Evolutionary conservation across 2,113 vertebrate species (phyloP).

Genomic region (Empidonax alnorum): DNA sequence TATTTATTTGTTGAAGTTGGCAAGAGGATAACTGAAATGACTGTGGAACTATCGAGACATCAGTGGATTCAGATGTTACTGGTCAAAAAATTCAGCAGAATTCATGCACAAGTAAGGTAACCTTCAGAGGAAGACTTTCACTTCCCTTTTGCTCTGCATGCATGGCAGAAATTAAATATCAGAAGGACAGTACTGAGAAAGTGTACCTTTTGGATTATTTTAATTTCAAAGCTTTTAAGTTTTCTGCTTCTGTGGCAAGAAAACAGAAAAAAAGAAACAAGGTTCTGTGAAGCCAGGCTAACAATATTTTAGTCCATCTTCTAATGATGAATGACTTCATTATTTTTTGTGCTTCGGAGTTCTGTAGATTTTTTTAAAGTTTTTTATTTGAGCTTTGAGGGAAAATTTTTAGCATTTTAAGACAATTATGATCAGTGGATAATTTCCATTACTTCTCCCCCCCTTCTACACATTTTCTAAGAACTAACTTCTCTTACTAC

Average conservation of each 20-base stretch:
- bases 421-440: not conserved
- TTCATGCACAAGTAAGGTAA: not conserved
- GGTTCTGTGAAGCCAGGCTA: not conserved
- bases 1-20: not conserved
- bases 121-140: not conserved
- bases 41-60: rapidly evolving
- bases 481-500: not conserved
- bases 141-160: not conserved
- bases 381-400: not conserved
- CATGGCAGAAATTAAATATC: not conserved
- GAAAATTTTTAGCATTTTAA: not conserved
- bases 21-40: not conserved
- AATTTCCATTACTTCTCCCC: not conserved
- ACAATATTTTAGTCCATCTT: not conserved
- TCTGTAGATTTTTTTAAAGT: not conserved
- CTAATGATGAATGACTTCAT: not conserved
- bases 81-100: not conserved
- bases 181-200: not conserved
- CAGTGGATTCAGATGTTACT: not conserved
- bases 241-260: not conserved
- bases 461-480: not conserved
- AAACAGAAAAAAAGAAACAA: not conserved
- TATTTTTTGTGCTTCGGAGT: not conserved
- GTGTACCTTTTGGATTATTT: not conserved
- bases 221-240: not conserved